phyloP scores from a whole-genome alignment of 2,797 vertebrate genomes.

The Sardinella longiceps region DNA sequence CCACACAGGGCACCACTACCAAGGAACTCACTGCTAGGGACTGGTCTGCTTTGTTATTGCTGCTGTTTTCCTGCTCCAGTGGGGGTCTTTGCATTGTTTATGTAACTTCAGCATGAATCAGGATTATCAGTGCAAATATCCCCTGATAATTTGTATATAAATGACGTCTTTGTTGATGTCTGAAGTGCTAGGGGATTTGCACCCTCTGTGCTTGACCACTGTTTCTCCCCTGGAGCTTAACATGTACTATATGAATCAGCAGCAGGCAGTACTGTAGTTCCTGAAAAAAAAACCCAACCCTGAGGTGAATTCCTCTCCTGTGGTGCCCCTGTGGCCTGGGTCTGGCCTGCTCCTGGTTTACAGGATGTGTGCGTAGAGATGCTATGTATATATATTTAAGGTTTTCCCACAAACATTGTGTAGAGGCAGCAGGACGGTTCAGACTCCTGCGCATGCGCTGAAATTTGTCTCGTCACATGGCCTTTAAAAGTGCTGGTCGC shows the following conservation, averaged over 20 bases:
- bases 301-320: conserved; percentile 63
- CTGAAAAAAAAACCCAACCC: not conserved
- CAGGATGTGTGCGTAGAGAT: conserved; percentile 60
- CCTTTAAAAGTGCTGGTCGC: conserved; percentile 60
- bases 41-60: not conserved
- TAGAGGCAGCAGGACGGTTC: conserved; percentile 38
- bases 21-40: not conserved
- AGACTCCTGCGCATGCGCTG: conserved; percentile 55
- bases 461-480: conserved; percentile 79
- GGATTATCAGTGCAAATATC: not conserved
- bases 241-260: not conserved
- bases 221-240: conserved; percentile 26
- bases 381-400: not conserved
- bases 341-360: conserved; percentile 63
- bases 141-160: too few species aligned
- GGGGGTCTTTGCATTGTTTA: not conserved
- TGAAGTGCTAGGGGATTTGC: not conserved
- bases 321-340: conserved; percentile 67
- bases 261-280: not conserved
- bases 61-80: not conserved
- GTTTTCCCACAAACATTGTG: conserved; percentile 36
- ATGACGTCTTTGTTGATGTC: too few species aligned
- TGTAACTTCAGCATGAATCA: not conserved
- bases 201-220: conserved; percentile 2
- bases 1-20: not conserved